These are phyloP conservation scores for Squalus acanthias DNA, from an alignment of 2,797 vertebrate species.

Conservation along the genomic window DNA sequence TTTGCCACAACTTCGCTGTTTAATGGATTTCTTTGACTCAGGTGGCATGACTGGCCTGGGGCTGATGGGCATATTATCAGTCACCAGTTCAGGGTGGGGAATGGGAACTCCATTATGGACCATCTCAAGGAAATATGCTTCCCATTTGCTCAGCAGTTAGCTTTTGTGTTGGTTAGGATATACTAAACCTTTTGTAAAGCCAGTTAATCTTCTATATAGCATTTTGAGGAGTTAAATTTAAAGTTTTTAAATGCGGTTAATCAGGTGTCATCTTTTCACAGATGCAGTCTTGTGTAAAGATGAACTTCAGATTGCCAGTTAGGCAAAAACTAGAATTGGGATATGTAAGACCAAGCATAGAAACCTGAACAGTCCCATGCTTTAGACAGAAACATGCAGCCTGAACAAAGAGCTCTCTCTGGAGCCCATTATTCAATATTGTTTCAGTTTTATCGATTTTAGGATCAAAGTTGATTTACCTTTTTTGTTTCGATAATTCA, in stretches of 20 bases:
- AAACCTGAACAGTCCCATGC: neutral
- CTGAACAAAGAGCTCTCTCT: neutral
- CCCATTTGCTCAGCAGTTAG: neutral
- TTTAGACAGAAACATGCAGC: neutral
- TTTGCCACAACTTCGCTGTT: neutral
- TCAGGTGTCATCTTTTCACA: neutral
- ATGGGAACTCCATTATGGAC: neutral
- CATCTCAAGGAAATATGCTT: neutral
- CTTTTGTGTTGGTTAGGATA: neutral
- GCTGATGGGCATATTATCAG: neutral
- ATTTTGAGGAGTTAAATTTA: neutral
- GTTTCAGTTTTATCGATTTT: slow-evolving; percentile 6
- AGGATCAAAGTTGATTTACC: neutral
- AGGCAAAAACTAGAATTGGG: neutral
- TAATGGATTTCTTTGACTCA: slow-evolving; percentile 24
- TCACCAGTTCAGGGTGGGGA: neutral
- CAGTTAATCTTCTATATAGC: neutral
- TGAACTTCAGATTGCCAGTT: neutral
- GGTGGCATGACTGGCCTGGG: neutral
- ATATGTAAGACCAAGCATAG: neutral
- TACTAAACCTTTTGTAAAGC: neutral
- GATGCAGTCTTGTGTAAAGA: too few species aligned
- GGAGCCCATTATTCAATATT: neutral
- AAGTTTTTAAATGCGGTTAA: neutral
- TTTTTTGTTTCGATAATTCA: neutral